phyloP scores from a whole-genome alignment of 2,797 vertebrate species.

The Melanotaenia pygmaea region DNA sequence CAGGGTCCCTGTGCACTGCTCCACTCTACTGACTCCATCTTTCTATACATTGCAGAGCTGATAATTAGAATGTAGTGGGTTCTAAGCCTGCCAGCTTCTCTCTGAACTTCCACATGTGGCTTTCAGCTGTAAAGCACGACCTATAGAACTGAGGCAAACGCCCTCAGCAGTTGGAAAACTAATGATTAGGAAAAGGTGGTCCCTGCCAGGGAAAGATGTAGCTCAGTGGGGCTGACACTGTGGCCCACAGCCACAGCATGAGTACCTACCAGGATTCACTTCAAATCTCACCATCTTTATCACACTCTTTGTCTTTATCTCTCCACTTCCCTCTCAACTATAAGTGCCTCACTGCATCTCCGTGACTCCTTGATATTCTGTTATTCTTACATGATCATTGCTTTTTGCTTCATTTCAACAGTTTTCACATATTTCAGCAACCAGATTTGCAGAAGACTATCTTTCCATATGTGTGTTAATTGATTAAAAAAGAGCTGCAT shows the following conservation, averaged over 20 bases:
- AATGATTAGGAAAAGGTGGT: slow-evolving; percentile 69
- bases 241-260: slow-evolving; percentile 54
- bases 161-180: slow-evolving; percentile 46
- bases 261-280: slow-evolving; percentile 53
- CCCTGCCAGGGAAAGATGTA: slow-evolving; percentile 47
- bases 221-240: slow-evolving; percentile 62
- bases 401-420: slow-evolving; percentile 25
- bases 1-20: slow-evolving; percentile 28
- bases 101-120: slow-evolving; percentile 33
- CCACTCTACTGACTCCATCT: slow-evolving; percentile 38
- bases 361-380: slow-evolving; percentile 37
- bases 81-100: slow-evolving; percentile 31
- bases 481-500: slow-evolving; percentile 17
- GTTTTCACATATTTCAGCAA: slow-evolving; percentile 17
- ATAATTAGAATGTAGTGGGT: slow-evolving; percentile 43
- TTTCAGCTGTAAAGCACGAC: slow-evolving; percentile 42
- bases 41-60: slow-evolving; percentile 51
- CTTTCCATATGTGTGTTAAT: slow-evolving; percentile 1
- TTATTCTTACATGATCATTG: slow-evolving; percentile 24
- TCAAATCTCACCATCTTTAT: slow-evolving; percentile 51
- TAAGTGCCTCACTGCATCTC: slow-evolving; percentile 15
- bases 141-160: slow-evolving; percentile 40
- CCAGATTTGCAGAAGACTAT: slow-evolving; percentile 12
- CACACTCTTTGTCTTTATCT: slow-evolving; percentile 43
- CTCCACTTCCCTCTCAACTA: slow-evolving; percentile 35